A percentile compares a stretch with the other conserved stretches of the same genome.
Conservation (phyloP, 2,888 invertebrate species). For the Aleiodes alternator region DNA sequence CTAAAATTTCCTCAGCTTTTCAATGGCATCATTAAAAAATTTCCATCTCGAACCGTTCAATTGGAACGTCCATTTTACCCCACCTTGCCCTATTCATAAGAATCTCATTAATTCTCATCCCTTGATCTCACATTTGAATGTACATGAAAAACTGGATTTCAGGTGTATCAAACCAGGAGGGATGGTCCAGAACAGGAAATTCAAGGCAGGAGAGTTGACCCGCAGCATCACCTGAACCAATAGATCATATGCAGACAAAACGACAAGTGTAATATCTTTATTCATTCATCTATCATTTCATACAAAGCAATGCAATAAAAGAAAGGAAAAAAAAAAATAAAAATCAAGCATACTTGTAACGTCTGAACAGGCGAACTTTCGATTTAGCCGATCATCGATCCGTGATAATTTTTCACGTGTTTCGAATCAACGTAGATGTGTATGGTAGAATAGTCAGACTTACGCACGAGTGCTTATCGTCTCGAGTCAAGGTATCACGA, state of each 20-base stretch:
- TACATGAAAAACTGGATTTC: conserved; percentile 46
- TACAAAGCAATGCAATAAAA: neutral
- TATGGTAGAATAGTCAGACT: conserved; percentile 17
- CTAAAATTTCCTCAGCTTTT: no score
- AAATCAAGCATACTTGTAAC: conserved; percentile 3
- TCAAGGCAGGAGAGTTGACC: conserved; percentile 51
- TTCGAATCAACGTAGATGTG: neutral
- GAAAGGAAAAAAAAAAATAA: neutral
- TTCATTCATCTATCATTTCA: neutral
- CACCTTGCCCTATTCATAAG: no score
- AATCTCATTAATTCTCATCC: neutral
- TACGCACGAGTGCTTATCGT: conserved; percentile 41
- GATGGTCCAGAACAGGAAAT: conserved; percentile 55
- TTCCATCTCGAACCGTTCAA: no score
- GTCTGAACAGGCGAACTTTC: conserved; percentile 11
- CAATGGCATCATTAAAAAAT: no score
- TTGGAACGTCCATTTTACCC: no score
- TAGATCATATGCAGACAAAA: conserved; percentile 47
- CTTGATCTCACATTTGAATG: neutral
- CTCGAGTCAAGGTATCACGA: conserved; percentile 7
- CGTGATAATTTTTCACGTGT: conserved; percentile 34
- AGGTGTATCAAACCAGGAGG: neutral
- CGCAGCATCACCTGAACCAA: conserved; percentile 37
- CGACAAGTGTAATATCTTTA: neutral
- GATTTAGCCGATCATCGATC: conserved; percentile 44